Conservation (phyloP, 2,113 vertebrate species). For the Trinectes maculatus region DNA sequence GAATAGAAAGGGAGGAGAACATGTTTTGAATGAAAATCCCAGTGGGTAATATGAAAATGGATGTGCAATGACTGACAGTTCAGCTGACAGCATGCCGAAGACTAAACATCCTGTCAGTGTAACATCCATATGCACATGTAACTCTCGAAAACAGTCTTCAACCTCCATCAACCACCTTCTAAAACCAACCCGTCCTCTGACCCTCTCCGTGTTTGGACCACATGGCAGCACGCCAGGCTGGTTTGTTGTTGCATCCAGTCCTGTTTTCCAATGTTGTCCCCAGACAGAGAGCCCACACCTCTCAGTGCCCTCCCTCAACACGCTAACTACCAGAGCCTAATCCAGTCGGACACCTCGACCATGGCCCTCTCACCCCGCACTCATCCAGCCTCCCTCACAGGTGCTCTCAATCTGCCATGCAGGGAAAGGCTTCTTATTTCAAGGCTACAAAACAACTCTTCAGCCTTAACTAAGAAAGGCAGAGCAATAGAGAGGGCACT, state of each 20-base stretch:
- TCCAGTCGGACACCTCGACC: conserved; percentile 54
- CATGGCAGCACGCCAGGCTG: not conserved
- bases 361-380: conserved; percentile 48
- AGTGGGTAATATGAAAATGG: not conserved
- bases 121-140: not conserved
- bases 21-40: no score
- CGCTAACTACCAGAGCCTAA: conserved; percentile 49
- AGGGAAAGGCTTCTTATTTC: conserved; percentile 54
- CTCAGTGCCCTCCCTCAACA: conserved; percentile 30
- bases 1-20: not conserved
- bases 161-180: not conserved
- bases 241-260: conserved; percentile 19
- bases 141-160: not conserved
- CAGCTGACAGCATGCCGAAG: not conserved
- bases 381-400: conserved; percentile 53
- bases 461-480: conserved; percentile 48
- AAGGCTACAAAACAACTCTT: conserved; percentile 63
- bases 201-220: not conserved
- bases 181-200: not conserved
- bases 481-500: conserved; percentile 48
- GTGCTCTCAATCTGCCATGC: conserved; percentile 32
- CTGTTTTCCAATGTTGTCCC: conserved; percentile 1
- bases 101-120: not conserved
- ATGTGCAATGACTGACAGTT: not conserved
- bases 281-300: conserved; percentile 37